These are phyloP conservation scores for Drosophila subsilvestris DNA, from an alignment of 2,888 invertebrate species.

Conservation along the genomic window DNA sequence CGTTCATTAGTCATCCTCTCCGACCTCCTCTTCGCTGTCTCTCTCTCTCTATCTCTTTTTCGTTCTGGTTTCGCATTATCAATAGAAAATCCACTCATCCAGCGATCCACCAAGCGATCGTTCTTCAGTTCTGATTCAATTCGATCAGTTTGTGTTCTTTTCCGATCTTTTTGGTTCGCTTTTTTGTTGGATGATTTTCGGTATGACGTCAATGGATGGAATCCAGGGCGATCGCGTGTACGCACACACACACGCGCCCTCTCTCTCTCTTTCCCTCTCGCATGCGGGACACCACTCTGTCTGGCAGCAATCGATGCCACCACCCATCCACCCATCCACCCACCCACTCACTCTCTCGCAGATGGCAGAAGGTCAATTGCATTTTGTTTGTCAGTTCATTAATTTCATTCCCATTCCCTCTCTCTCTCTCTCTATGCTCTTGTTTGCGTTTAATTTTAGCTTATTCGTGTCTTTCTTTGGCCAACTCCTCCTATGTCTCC, in stretches of 20 bases:
- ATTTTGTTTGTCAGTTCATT: slow-evolving; percentile 79
- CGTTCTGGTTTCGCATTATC: slow-evolving; percentile 42
- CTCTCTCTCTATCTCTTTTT: slow-evolving; percentile 2
- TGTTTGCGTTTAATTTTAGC: slow-evolving; percentile 57
- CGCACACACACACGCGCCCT: slow-evolving; percentile 29
- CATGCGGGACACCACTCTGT: slow-evolving; percentile 57
- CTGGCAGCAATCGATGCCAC: slow-evolving; percentile 50
- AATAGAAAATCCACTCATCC: slow-evolving; percentile 38
- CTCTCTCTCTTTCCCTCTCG: background rate
- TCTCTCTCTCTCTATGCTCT: background rate
- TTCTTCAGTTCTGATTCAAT: background rate
- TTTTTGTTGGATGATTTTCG: slow-evolving; percentile 10
- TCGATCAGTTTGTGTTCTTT: slow-evolving; percentile 6
- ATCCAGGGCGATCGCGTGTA: slow-evolving; percentile 66
- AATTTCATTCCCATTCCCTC: slow-evolving; percentile 63
- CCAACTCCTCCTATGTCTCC: slow-evolving; percentile 50
- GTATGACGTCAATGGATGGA: slow-evolving; percentile 68
- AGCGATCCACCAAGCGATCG: background rate
- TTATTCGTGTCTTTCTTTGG: slow-evolving; percentile 15
- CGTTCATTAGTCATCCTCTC: slow-evolving; percentile 39
- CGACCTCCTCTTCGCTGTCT: background rate
- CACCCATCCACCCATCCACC: slow-evolving; percentile 37
- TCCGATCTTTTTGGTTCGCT: slow-evolving; percentile 43
- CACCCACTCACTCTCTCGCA: slow-evolving; percentile 39
- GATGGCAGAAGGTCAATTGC: slow-evolving; percentile 80